phyloP scores from a whole-genome alignment of 2,888 invertebrate genomes.

The Agrypnus murinus region DNA sequence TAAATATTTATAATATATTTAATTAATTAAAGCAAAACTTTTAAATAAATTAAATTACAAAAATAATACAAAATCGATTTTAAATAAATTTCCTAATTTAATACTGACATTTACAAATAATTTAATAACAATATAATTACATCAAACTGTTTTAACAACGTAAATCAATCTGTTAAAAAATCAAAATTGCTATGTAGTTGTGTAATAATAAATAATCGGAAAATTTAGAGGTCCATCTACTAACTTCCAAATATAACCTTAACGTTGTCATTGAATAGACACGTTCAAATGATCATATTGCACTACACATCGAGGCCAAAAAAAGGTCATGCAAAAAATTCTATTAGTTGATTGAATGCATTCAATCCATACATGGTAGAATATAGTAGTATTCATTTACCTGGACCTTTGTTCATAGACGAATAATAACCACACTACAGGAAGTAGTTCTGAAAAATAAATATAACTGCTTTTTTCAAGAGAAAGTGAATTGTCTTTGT shows the following conservation, averaged over 20 bases:
- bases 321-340: slow-evolving; percentile 22
- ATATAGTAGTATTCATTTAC: background rate
- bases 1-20: too few species aligned
- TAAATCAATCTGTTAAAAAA: too few species aligned
- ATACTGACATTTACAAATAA: too few species aligned
- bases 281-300: slow-evolving; percentile 13
- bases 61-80: too few species aligned
- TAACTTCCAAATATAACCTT: slow-evolving; percentile 11
- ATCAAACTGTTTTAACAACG: too few species aligned
- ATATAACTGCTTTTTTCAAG: too few species aligned
- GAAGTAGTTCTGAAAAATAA: background rate
- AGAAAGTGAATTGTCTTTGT: too few species aligned
- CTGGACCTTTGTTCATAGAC: background rate
- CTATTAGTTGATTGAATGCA: slow-evolving; percentile 5
- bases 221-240: slow-evolving; percentile 20
- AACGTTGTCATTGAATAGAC: slow-evolving; percentile 20
- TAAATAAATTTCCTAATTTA: too few species aligned
- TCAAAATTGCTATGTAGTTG: background rate
- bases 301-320: slow-evolving; percentile 1
- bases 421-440: background rate
- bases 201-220: slow-evolving; percentile 14
- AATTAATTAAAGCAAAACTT: too few species aligned
- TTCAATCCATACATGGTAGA: slow-evolving; percentile 5
- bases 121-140: too few species aligned
- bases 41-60: too few species aligned